Conservation (phyloP, 1,140 invertebrate genomes). For the Teleopsis dalmanni region DNA sequence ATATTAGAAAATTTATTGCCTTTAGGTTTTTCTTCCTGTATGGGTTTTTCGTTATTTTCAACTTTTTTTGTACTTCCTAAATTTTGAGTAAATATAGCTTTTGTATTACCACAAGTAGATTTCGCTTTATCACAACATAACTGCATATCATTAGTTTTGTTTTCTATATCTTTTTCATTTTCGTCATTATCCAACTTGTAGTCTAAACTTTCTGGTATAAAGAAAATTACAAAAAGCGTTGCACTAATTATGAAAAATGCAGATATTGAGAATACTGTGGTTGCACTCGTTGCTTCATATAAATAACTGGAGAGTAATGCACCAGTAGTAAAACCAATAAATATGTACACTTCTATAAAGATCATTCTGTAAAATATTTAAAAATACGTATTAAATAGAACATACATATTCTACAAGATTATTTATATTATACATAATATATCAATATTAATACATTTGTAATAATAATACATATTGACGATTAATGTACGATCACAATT, state of each 20-base stretch:
- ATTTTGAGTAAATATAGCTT: no score
- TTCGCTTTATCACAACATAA: not conserved
- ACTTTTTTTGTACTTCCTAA: slow-evolving; percentile 9
- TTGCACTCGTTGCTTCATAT: slow-evolving; percentile 23
- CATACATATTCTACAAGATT: no score
- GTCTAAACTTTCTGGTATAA: slow-evolving; percentile 34
- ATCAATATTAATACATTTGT: no score
- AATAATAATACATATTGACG: no score
- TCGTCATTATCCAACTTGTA: no score
- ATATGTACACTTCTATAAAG: slow-evolving; percentile 52
- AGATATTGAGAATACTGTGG: slow-evolving; percentile 26
- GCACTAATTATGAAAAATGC: slow-evolving; percentile 27
- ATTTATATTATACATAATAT: no score
- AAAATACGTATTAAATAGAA: not conserved
- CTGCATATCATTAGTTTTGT: not conserved
- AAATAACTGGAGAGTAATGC: slow-evolving; percentile 47
- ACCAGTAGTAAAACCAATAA: slow-evolving; percentile 52
- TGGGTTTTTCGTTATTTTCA: slow-evolving; percentile 1
- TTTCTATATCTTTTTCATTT: slow-evolving; percentile 4
- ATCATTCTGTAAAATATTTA: slow-evolving; percentile 48
- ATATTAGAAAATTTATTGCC: no score
- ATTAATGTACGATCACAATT: no score
- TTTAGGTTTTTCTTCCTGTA: not conserved
- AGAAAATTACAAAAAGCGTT: slow-evolving; percentile 27
- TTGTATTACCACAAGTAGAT: no score